A percentile compares a stretch with the other conserved stretches of the same genome.
phyloP scores from a whole-genome alignment of 2,888 invertebrate species.

The Agrenia bidenticulata region DNA sequence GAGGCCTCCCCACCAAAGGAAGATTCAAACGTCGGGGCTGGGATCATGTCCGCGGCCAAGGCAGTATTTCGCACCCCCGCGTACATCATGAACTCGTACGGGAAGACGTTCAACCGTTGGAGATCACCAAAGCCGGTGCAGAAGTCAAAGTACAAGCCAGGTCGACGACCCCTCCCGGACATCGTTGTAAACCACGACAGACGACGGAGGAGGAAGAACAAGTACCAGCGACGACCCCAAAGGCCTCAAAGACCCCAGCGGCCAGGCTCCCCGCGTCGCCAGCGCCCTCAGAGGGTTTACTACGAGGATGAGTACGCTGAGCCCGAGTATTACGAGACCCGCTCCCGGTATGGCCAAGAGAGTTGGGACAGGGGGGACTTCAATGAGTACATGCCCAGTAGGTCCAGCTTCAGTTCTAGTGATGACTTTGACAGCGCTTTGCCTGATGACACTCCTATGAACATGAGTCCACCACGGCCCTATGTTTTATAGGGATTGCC shows the following conservation, averaged over 20 bases:
- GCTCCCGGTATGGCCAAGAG: background rate
- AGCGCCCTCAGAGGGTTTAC: background rate
- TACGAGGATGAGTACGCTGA: background rate
- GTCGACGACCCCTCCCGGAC: background rate
- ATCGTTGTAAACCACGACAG: background rate
- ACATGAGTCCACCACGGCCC: background rate
- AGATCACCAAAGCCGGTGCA: background rate
- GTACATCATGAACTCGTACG: conserved; percentile 11
- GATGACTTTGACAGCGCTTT: conserved; percentile 2
- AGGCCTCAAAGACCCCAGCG: background rate
- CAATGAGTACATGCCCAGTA: too few species aligned
- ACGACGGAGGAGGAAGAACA: background rate
- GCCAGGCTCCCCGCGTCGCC: background rate
- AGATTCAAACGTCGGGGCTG: too few species aligned
- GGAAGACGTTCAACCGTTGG: conserved; percentile 7
- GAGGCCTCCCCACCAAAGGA: background rate
- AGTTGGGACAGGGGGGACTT: background rate
- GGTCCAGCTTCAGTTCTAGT: background rate
- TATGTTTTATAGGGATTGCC: too few species aligned
- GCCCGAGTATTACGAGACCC: background rate
- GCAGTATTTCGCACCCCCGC: background rate
- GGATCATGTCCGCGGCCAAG: background rate
- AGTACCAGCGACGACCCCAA: too few species aligned
- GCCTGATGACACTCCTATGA: background rate
- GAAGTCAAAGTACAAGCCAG: background rate